Evolutionary conservation across 2,113 vertebrate species (phyloP), one percentile per base, ranked within the genome.

Genomic region (Nycticebus coucang): DNA sequence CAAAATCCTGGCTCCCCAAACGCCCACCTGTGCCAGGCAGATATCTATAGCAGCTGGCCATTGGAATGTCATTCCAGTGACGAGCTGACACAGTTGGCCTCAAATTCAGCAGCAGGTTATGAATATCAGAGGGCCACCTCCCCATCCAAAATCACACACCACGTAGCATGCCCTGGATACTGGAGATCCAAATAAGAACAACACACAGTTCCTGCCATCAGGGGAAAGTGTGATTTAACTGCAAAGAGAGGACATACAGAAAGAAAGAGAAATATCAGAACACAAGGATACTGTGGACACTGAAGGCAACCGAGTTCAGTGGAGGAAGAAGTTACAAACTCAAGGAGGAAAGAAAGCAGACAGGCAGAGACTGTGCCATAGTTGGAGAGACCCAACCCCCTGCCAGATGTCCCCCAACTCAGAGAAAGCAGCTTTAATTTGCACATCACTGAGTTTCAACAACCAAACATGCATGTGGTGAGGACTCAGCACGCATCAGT

Each of bases 151-250:
- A 74, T 33, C 17, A 72, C 19, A 53, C 66, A 87, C 53, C 0
- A 0, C 35, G 55, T 7, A 50, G 19, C 53, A 35, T 3, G 24
- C 18, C 5, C 21, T 21, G 71, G 62, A 35, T 19, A 33, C 1
- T 4, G 22, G 33, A 79, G 69, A 89, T 64, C 30, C 83, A 83
- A 53, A 28, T 50, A 92, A 95, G n/a, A 41, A 80, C 21, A 87
- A 55, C 30, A 74, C 59, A 30, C 19, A 89, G 50, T 5, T 53
- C n/a, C 79, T 26, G 2, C 53, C 41, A 22, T 59, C 84, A 45
- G 78, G 62, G 60, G 50, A 66, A 90, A 41, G 77, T 9, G 19
- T 78, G 80, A 74, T 30, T 88, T 35, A 89, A 64, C 62, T 55
- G 21, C 26, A 78, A 45, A 94, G 78, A 53, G 22, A 66, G 41